Evolutionary conservation across 2,797 vertebrate species (phyloP).

Genomic region (Yasuhikotakia modesta): DNA sequence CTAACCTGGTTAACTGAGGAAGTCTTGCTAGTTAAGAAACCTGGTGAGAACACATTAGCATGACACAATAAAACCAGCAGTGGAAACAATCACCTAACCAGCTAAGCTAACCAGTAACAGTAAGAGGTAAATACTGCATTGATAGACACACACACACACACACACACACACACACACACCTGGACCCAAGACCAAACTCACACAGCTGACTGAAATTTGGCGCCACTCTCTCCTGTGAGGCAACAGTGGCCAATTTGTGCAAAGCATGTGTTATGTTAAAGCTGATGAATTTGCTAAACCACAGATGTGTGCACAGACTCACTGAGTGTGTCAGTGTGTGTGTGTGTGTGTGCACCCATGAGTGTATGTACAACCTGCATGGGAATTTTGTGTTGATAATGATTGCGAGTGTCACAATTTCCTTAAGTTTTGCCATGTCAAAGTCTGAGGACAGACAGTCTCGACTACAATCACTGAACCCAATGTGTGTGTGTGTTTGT

Average conservation of each 20-base stretch:
- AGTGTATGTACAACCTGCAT: conserved; percentile 14
- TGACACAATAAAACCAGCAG: neutral
- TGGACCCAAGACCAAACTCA: neutral
- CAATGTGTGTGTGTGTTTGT: conserved; percentile 27
- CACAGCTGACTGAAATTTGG: conserved; percentile 30
- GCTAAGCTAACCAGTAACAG: conserved; percentile 8
- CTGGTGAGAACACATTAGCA: neutral
- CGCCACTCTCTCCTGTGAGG: conserved; percentile 26
- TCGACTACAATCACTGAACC: conserved; percentile 40
- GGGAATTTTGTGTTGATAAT: conserved; percentile 41
- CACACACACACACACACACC: conserved; percentile 14
- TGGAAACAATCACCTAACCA: neutral
- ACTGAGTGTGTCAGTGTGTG: conserved; percentile 17
- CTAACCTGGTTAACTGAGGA: no score
- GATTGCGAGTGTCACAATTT: conserved; percentile 50
- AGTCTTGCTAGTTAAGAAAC: neutral
- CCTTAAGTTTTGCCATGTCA: conserved; percentile 29
- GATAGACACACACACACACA: conserved; percentile 20
- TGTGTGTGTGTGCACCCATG: neutral
- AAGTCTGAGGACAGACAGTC: conserved; percentile 55
- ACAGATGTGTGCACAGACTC: conserved; percentile 17
- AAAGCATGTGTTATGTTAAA: conserved; percentile 55
- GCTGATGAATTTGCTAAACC: conserved; percentile 40
- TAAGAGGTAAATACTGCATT: neutral
- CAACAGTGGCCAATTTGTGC: conserved; percentile 37